Evolutionary conservation across 1,140 invertebrate genomes (phyloP).

Genomic region (Halesus radiatus): DNA sequence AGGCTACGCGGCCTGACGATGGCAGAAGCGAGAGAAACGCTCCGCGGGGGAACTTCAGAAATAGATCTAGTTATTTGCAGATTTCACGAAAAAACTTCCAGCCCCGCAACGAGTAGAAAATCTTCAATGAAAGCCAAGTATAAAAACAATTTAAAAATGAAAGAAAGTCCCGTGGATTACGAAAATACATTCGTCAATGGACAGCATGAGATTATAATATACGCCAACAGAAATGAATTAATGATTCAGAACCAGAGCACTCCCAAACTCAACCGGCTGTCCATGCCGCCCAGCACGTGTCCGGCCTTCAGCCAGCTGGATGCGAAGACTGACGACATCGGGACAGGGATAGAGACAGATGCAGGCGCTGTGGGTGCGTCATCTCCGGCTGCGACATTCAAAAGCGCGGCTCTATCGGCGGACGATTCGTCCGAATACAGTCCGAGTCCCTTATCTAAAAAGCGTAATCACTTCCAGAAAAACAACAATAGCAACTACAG

Average conservation of each 20-base stretch:
- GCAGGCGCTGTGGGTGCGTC: slow-evolving; percentile 64
- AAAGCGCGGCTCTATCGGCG: slow-evolving; percentile 41
- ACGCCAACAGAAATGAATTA: slow-evolving; percentile 62
- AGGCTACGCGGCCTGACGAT: slow-evolving; percentile 81
- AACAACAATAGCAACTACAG: slow-evolving; percentile 72
- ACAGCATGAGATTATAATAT: slow-evolving; percentile 66
- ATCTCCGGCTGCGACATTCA: slow-evolving; percentile 57
- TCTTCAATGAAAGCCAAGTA: slow-evolving; percentile 61
- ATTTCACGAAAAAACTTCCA: slow-evolving; percentile 59
- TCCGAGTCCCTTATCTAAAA: slow-evolving; percentile 59
- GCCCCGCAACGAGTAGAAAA: slow-evolving; percentile 60
- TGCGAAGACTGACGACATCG: slow-evolving; percentile 59
- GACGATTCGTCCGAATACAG: slow-evolving; percentile 53
- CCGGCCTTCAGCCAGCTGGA: slow-evolving; percentile 40
- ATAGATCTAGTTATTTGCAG: slow-evolving; percentile 82
- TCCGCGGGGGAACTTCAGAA: slow-evolving; percentile 76
- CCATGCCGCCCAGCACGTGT: slow-evolving; percentile 48
- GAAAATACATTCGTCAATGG: slow-evolving; percentile 73
- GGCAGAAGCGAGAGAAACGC: slow-evolving; percentile 80
- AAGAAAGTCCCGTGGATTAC: slow-evolving; percentile 79
- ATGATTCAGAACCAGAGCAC: slow-evolving; percentile 59
- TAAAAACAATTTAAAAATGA: slow-evolving; percentile 64
- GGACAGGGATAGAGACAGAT: slow-evolving; percentile 39
- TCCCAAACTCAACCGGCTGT: slow-evolving; percentile 56
- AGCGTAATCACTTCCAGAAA: slow-evolving; percentile 73